Evolutionary conservation across 2,113 vertebrate species (phyloP).

Genomic region (Tragelaphus imberbis): DNA sequence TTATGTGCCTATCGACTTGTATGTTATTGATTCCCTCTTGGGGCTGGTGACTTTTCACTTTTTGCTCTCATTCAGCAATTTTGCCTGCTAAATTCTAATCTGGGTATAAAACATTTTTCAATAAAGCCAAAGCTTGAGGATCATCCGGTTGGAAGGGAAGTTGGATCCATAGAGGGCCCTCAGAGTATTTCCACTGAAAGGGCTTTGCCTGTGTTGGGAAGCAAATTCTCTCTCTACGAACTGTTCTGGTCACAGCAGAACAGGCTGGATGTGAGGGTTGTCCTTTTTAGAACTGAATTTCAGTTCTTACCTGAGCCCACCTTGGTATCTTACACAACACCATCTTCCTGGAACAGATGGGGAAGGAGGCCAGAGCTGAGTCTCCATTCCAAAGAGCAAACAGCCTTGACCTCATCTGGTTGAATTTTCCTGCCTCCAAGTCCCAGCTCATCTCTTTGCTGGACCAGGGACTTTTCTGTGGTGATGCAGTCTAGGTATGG

Average conservation of each 20-base stretch:
- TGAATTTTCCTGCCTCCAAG: not conserved
- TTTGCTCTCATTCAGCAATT: conserved; percentile 41
- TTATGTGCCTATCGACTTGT: not conserved
- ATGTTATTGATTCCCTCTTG: not conserved
- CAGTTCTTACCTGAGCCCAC: not conserved
- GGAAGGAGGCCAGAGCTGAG: not conserved
- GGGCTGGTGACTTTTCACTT: conserved; percentile 4
- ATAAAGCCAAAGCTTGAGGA: conserved; percentile 5
- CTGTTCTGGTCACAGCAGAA: not conserved
- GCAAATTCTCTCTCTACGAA: too few species aligned
- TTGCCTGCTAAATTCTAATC: conserved; percentile 48
- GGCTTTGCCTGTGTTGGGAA: not conserved
- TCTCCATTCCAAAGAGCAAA: not conserved
- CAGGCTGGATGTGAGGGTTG: not conserved
- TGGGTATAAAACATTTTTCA: conserved; percentile 40
- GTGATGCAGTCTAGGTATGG: not conserved
- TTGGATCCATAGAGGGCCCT: not conserved
- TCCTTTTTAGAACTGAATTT: not conserved
- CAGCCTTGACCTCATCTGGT: not conserved
- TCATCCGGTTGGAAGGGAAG: not conserved
- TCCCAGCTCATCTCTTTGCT: not conserved
- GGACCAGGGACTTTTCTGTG: not conserved
- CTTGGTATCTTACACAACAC: not conserved
- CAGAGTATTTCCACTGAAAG: not conserved
- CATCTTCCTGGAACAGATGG: not conserved